These are phyloP conservation scores for Agraylea sexmaculata DNA, from an alignment of 1,140 invertebrate genomes.

Conservation along the genomic window DNA sequence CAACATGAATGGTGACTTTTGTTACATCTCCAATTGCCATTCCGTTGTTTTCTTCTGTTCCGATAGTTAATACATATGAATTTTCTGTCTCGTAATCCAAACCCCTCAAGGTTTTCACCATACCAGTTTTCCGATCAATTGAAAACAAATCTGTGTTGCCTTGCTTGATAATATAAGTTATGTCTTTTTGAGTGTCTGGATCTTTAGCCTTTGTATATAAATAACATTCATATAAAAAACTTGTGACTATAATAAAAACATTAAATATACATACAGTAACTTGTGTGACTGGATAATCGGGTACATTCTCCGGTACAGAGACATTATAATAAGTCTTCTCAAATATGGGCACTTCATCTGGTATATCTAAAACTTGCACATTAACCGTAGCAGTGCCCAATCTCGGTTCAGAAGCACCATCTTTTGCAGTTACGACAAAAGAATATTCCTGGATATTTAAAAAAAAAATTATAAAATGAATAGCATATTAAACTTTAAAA, in stretches of 20 bases:
- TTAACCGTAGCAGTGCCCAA: conserved; percentile 78
- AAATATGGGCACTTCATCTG: conserved; percentile 78
- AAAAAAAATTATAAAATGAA: conserved; percentile 15
- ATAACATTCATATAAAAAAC: too few species aligned
- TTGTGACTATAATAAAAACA: neutral
- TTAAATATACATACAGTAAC: conserved; percentile 34
- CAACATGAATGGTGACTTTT: conserved; percentile 61
- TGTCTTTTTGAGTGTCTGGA: conserved; percentile 65
- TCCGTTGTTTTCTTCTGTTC: conserved; percentile 67
- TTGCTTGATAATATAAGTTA: conserved; percentile 75
- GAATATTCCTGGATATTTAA: conserved; percentile 49
- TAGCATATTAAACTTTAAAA: conserved; percentile 4
- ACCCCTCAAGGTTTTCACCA: conserved; percentile 59
- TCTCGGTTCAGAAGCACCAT: conserved; percentile 72
- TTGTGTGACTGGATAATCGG: conserved; percentile 61
- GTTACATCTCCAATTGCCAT: conserved; percentile 59
- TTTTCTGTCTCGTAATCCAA: conserved; percentile 68
- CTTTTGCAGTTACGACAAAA: conserved; percentile 79
- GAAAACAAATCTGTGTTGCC: conserved; percentile 68
- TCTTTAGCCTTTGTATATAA: conserved; percentile 42
- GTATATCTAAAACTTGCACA: conserved; percentile 58
- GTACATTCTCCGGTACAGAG: conserved; percentile 70
- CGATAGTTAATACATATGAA: conserved; percentile 62
- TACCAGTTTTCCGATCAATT: conserved; percentile 66
- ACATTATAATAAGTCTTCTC: conserved; percentile 58